Conservation (phyloP, 1,140 invertebrate genomes). For the Stegodyphus mimosarum region DNA sequence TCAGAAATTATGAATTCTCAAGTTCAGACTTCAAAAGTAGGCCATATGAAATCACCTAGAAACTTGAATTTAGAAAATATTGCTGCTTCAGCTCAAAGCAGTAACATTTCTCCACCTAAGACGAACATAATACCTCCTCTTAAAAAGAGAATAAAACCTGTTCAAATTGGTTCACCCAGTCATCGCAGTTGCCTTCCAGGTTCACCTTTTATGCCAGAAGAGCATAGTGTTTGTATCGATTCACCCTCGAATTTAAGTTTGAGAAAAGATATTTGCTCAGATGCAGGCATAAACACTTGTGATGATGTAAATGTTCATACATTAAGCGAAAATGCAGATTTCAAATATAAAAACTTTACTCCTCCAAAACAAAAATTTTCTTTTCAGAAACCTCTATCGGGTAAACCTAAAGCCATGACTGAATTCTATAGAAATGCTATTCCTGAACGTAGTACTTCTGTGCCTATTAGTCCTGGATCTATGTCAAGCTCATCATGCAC, state of each 20-base stretch:
- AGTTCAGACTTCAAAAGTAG: too few relatives aligned
- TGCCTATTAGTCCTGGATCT: slow-evolving; percentile 29
- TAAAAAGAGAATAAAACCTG: slow-evolving; percentile 43
- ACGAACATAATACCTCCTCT: slow-evolving; percentile 17
- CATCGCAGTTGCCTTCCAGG: not conserved
- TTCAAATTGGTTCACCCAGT: slow-evolving; percentile 29
- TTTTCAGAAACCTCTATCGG: not conserved
- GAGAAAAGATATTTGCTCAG: too few relatives aligned
- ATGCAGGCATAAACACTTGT: too few relatives aligned
- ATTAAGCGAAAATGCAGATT: too few relatives aligned
- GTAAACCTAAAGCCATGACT: slow-evolving; percentile 37
- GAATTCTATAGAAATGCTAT: slow-evolving; percentile 24
- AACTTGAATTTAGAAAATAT: too few relatives aligned
- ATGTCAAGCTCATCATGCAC: slow-evolving; percentile 42
- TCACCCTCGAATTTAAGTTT: too few relatives aligned
- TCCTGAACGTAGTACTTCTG: not conserved
- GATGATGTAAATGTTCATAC: too few relatives aligned
- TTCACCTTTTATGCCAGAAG: slow-evolving; percentile 3
- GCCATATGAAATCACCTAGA: too few relatives aligned
- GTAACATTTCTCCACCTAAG: not conserved
- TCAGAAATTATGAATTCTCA: too few relatives aligned
- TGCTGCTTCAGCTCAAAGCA: not conserved
- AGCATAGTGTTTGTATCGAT: too few relatives aligned
- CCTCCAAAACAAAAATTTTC: not conserved
- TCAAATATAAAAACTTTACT: too few relatives aligned